phyloP scores from a whole-genome alignment of 2,888 invertebrate species.

The Drosophila helvetica region DNA sequence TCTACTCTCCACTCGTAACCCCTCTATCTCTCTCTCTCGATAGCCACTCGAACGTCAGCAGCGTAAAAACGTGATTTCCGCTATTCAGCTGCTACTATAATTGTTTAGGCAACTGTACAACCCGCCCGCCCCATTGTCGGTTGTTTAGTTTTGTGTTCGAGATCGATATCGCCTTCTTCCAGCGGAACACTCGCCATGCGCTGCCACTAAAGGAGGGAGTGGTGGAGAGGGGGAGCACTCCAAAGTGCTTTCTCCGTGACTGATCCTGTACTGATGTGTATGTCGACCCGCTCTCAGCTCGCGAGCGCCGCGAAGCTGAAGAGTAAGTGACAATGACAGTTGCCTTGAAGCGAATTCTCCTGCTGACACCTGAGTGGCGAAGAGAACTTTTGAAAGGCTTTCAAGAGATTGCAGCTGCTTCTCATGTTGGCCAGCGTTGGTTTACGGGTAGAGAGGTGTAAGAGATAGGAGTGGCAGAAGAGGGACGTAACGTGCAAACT shows the following conservation, averaged over 20 bases:
- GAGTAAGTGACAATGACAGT: constrained; percentile 33
- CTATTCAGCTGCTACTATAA: constrained; percentile 55
- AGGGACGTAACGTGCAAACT: neutral
- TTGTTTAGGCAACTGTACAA: constrained; percentile 43
- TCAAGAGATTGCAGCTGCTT: constrained; percentile 35
- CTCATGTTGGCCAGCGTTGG: no score
- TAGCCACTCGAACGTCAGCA: constrained; percentile 57
- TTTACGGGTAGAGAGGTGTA: neutral
- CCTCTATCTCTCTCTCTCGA: constrained; percentile 9
- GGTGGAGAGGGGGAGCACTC: neutral
- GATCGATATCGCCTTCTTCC: neutral
- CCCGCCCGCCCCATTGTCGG: constrained; percentile 2
- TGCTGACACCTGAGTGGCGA: constrained; percentile 32
- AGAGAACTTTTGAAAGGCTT: constrained; percentile 28
- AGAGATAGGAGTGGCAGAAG: no score
- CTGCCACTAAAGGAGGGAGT: neutral
- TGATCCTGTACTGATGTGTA: neutral
- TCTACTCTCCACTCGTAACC: neutral
- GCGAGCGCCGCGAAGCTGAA: no score
- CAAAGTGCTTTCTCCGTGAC: neutral
- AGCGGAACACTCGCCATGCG: neutral
- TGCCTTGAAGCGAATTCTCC: constrained; percentile 26
- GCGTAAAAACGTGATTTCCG: constrained; percentile 75
- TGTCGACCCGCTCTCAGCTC: no score
- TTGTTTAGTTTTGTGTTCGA: constrained; percentile 38